These are phyloP conservation scores for Pollenia griseotomentosa DNA, from an alignment of 2,888 invertebrate species.

Conservation along the genomic window DNA sequence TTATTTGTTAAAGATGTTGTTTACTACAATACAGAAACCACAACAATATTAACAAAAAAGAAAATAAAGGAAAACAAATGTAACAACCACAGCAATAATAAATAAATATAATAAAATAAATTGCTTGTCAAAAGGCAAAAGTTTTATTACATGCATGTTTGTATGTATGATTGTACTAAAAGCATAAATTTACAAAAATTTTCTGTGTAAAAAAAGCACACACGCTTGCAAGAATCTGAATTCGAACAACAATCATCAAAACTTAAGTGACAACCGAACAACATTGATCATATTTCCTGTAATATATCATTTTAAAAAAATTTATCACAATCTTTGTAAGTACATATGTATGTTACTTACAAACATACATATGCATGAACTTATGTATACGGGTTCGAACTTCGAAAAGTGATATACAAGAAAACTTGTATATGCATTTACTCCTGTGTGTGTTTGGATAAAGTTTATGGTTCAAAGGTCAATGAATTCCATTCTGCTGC, in stretches of 20 bases:
- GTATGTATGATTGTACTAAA: conserved; percentile 5
- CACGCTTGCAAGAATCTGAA: not conserved
- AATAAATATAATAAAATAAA: conserved; percentile 49
- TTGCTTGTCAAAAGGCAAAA: conserved; percentile 44
- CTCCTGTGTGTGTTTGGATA: not conserved
- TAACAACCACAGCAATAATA: conserved; percentile 46
- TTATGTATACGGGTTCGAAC: not conserved
- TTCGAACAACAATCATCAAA: conserved; percentile 34
- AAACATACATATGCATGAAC: too few species aligned
- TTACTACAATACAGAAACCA: conserved; percentile 36
- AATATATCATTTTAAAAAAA: conserved; percentile 59
- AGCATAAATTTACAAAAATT: conserved; percentile 37
- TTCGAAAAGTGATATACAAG: not conserved
- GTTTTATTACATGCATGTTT: conserved; percentile 31
- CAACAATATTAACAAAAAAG: conserved; percentile 32
- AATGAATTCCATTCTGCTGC: conserved; percentile 46
- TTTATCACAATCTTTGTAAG: conserved; percentile 29
- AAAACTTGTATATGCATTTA: too few species aligned
- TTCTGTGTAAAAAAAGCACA: not conserved
- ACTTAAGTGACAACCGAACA: conserved; percentile 62
- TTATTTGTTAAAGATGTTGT: conserved; percentile 34
- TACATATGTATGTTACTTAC: not conserved
- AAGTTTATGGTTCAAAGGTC: conserved; percentile 64
- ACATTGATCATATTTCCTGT: conserved; percentile 69
- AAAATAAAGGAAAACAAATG: conserved; percentile 3